Base-by-base conservation (phyloP, 2,797 vertebrate species). In the Cryptoprocta ferox region DNA sequence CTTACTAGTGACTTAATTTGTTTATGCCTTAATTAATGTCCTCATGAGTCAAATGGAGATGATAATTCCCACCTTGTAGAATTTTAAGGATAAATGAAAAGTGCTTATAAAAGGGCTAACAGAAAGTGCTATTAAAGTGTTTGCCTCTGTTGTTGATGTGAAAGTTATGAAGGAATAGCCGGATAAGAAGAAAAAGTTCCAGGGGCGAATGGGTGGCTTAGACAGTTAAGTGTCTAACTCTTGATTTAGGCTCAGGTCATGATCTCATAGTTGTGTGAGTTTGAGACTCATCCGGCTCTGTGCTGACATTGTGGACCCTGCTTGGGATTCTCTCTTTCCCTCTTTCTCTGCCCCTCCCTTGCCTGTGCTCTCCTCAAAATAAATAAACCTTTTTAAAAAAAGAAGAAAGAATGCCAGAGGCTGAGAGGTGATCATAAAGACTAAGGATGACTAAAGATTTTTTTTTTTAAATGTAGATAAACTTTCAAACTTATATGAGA, bases 401-500 rank as follows among this genome's bases (percentile, higher is more conserved):
- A 24, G 56, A 59, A 59, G 56, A 59, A 59, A 24, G 56, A 59
- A 59, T 59, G 8, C 56, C 42, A 91, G 61, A 91, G 75, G 42
- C 63, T 56, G 50, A 89, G 59, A 56, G 14, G 11, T 81, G 26
- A 81, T 63, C 56, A 45, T 42, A 78, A 91, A 63, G 63, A 91
- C 30, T 21, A 6, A 39, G 10, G 21, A 11, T 79, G 30, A 61
- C 37, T 85, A 61, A 70, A 56, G 28, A 63, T 30, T 82, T 66
- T 35, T 56, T 32, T 65, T 53, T 85, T 71, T 80, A 24, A 16
- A 48, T 61, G 32, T 39, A 61, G 70, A 79, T 90, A 53, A 42
- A 84, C 70, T 91, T 84, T 78, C 35, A 88, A n/a, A n/a, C n/a
- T n/a, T n/a, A n/a, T 53, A 19, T 91, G 50, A 50, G 61, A 95